These are phyloP conservation scores for Poeciliopsis turrubarensis DNA, from an alignment of 2,113 vertebrate genomes.

Conservation along the genomic window DNA sequence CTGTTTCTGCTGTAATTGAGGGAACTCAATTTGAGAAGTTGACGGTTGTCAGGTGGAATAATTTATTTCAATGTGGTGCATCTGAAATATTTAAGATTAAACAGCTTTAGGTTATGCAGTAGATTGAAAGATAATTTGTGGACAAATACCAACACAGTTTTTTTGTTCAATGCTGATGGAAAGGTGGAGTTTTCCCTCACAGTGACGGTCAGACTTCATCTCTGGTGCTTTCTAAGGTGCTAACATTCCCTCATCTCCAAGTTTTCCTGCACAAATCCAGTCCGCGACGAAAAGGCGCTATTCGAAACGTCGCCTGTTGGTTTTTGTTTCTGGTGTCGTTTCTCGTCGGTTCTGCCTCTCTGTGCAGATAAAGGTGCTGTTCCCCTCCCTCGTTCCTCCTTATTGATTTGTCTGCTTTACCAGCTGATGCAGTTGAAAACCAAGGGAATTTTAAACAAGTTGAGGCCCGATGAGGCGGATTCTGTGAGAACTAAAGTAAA, in stretches of 20 bases:
- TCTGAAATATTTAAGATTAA: background rate
- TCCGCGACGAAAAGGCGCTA: slow-evolving; percentile 18
- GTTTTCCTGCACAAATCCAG: background rate
- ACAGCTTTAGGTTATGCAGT: background rate
- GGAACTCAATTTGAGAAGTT: background rate
- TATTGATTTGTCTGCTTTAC: slow-evolving; percentile 18
- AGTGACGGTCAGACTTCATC: slow-evolving; percentile 24
- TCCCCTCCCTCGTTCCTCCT: background rate
- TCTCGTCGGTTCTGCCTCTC: slow-evolving; percentile 17
- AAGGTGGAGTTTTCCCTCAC: background rate
- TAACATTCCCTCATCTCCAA: slow-evolving; percentile 53
- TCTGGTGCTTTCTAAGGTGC: slow-evolving; percentile 71
- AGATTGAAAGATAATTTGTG: background rate
- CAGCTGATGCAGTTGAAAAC: slow-evolving; percentile 4
- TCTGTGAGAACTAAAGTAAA: slow-evolving; percentile 42
- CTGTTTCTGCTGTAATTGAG: background rate
- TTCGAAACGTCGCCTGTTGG: background rate
- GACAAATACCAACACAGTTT: background rate
- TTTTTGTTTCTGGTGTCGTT: background rate
- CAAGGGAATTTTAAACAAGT: slow-evolving; percentile 36
- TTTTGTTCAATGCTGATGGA: background rate
- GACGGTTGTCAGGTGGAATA: background rate
- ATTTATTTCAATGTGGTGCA: background rate
- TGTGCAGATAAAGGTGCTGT: slow-evolving; percentile 28
- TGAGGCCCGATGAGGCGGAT: slow-evolving; percentile 30